phyloP scores from a whole-genome alignment of 1,140 invertebrate genomes.

The Heterodera carotae region DNA sequence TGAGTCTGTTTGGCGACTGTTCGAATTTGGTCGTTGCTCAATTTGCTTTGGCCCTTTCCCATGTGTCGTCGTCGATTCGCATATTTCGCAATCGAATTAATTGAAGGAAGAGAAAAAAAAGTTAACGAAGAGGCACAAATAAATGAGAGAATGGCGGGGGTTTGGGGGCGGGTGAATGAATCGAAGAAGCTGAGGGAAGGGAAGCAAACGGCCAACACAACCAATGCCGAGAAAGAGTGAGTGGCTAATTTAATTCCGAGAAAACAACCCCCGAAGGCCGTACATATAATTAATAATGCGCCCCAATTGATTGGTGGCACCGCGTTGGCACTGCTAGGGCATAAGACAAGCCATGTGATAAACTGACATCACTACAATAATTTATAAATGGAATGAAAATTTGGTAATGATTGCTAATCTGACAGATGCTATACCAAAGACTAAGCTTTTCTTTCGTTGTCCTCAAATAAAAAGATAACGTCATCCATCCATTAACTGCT shows the following conservation, averaged over 20 bases:
- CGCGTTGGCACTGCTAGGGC: neutral
- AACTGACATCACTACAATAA: too few relatives aligned
- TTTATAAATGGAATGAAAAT: too few relatives aligned
- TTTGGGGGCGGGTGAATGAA: too few relatives aligned
- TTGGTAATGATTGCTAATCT: too few relatives aligned
- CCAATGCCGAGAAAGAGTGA: too few relatives aligned
- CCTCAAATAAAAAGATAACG: neutral
- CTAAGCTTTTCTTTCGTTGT: too few relatives aligned
- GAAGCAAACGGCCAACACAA: too few relatives aligned
- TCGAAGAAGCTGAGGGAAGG: too few relatives aligned
- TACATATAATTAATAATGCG: neutral
- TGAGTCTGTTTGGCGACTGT: slow-evolving; percentile 63
- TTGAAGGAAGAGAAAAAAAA: neutral
- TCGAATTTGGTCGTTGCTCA: slow-evolving; percentile 59
- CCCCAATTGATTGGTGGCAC: neutral
- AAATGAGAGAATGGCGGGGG: neutral
- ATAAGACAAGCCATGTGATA: too few relatives aligned
- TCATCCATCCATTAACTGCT: neutral
- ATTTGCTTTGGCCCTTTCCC: slow-evolving; percentile 63
- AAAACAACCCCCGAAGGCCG: neutral
- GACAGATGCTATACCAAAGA: too few relatives aligned
- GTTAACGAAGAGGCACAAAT: neutral
- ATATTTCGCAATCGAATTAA: neutral
- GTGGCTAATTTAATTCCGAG: too few relatives aligned
- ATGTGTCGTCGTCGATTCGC: slow-evolving; percentile 32